Evolutionary conservation across 2,888 invertebrate species (phyloP).

Genomic region (Eilema caniola): DNA sequence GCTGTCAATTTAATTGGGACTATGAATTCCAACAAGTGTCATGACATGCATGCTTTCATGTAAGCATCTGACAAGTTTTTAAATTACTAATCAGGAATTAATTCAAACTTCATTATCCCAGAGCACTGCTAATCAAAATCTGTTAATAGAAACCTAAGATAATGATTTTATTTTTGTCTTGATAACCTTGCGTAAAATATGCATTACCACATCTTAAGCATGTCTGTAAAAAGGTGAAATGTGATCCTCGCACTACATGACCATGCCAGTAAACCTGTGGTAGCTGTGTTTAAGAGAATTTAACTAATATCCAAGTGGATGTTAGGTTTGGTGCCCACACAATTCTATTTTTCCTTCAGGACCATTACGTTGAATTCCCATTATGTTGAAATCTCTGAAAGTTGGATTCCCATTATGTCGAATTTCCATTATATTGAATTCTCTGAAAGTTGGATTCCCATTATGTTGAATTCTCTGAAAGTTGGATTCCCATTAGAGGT

Average conservation of each 20-base stretch:
- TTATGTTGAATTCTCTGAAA: too few relatives aligned
- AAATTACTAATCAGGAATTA: not conserved
- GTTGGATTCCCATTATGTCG: too few relatives aligned
- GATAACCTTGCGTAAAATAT: not conserved
- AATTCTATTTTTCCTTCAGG: too few relatives aligned
- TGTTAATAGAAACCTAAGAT: not conserved
- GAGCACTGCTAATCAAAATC: not conserved
- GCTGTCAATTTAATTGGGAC: not conserved
- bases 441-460: too few relatives aligned
- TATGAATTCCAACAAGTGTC: not conserved
- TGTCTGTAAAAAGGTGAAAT: too few relatives aligned
- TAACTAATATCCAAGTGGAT: not conserved
- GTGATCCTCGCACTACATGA: too few relatives aligned
- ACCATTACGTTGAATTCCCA: too few relatives aligned
- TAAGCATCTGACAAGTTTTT: not conserved
- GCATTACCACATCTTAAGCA: not conserved
- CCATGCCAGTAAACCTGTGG: too few relatives aligned
- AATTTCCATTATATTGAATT: too few relatives aligned
- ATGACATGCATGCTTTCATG: not conserved
- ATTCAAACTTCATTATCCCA: not conserved
- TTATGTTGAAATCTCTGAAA: too few relatives aligned
- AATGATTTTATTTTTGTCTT: not conserved
- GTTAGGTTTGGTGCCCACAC: not conserved
- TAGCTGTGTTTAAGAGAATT: not conserved
- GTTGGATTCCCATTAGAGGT: too few relatives aligned